Evolutionary conservation across 37 sponge, comb jelly and placozoan species (phyloP), one percentile per base, ranked within the genome.

Genomic region (Corticium candelabrum): DNA sequence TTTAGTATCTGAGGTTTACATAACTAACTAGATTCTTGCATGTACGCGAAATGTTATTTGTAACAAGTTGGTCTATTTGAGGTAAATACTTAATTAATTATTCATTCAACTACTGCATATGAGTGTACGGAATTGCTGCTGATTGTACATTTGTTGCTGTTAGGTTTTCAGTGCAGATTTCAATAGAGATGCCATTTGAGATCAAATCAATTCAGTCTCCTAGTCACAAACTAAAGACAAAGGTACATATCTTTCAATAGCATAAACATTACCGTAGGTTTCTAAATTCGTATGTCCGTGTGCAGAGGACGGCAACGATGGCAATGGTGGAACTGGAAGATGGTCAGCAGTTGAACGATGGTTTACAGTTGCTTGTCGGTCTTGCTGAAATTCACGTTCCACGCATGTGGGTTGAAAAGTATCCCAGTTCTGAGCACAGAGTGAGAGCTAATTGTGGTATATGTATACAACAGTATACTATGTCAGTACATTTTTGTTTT

Each of bases 351-450:
- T 77, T 93, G 40, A 33, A 67, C 34, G 78, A 79, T 35, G 98
- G 94, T 21, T 97, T 97, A 68, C 87, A 87, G 73, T 82, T 97
- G 21, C 84, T 81, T 68, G 76, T 97, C 40, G 82, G 83, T 21
- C 86, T 97, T 71, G 85, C 99, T 38, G 95, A 97, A 77, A 91
- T 94, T 69, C 96, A 97, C 41, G 93, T 94, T 4, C 99, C 99
- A 1, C 41, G 99, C 2, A 97, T 97, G 99, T 97, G 99, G 99
- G 93, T 94, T 39, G 99, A 97, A 79, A 90, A 94, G 79, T 11
- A 29, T 30, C 21, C 11, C 31, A 21, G 35, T 5, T n/a, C 7
- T 7, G 29, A 4, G 73, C n/a, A 70, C 73, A n/a, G n/a, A 70
- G n/a, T n/a, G 32, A 5, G 7, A 70, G 36, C 5, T 35, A 4